Evolutionary conservation across 2,113 vertebrate genomes (phyloP), one percentile per base, ranked within the genome.

Genomic region (Cottus gobio): DNA sequence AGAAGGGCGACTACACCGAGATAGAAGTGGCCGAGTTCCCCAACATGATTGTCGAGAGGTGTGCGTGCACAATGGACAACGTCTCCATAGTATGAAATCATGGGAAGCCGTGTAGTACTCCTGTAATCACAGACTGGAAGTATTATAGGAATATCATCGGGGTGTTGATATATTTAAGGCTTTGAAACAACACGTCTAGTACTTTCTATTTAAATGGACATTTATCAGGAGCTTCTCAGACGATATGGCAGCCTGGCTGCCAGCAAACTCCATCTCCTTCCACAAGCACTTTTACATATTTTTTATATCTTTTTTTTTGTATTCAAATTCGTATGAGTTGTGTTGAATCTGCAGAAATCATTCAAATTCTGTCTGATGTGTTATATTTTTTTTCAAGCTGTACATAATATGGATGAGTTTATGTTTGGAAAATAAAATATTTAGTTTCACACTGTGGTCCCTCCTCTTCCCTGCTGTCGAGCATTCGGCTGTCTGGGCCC

Each of bases 21-120:
- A 96, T 98, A 0, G 96, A 98, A 82, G 97, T 96, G 16, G 96
- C 97, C 0, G 97, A 98, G 57, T 96, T 98, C 69, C 96, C 97
- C 12, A 95, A 95, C 36, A 98, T 98, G 96, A 87, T 98, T 0
- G 85, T 96, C 0, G 96, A 98, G 79, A 93, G 93, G 44, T 98
- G 97, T 31, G 91, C 95, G 31, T 98, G 97, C 20, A 39, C 94
- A 1, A 86, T 94, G 26, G 95, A 97, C 28, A 95, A 96, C 28
- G 77, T 79, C 39, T 95, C 95, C 0, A 87, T 97, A 46, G 90
- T 95, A 31, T 98, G 93, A 96, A 31, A 24, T 26, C n/a, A 34
- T 1, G 15, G 11, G 36, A 39, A 52, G 26, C 30, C 1, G 26
- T 60, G 20, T 18, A 70, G 13, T 26, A 3, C 2, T 62, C 58